A percentile compares a stretch with the other conserved stretches of the same genome.
Conservation (phyloP, 2,797 vertebrate genomes). For the Botia almorhae region DNA sequence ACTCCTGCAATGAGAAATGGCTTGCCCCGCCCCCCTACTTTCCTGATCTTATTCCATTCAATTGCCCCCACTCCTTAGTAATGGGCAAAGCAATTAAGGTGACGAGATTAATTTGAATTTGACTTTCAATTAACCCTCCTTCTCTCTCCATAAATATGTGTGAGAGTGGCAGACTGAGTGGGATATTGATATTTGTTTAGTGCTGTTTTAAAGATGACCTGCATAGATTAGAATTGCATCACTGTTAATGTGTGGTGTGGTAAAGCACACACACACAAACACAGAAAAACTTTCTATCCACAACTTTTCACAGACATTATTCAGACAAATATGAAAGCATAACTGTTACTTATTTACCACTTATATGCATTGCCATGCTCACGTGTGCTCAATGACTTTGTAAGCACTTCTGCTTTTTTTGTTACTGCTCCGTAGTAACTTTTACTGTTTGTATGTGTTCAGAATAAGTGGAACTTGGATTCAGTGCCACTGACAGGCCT, state of each 20-base stretch:
- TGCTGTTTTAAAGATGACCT: conserved; percentile 76
- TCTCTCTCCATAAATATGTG: conserved; percentile 81
- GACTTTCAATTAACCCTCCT: conserved; percentile 87
- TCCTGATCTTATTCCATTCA: conserved; percentile 52
- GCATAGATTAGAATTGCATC: conserved; percentile 83
- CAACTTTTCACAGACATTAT: no score
- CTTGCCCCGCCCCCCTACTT: conserved; percentile 57
- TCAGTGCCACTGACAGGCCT: not conserved
- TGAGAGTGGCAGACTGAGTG: conserved; percentile 77
- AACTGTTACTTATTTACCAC: no score
- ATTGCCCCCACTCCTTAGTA: conserved; percentile 71
- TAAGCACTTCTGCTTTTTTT: no score
- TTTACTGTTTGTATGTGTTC: not conserved
- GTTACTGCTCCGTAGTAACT: no score
- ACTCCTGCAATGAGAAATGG: conserved; percentile 71
- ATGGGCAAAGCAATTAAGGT: conserved; percentile 80
- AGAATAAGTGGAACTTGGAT: not conserved
- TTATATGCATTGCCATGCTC: no score
- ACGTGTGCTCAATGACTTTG: no score
- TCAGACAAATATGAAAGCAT: no score
- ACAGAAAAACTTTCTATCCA: not conserved
- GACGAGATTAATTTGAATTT: conserved; percentile 84
- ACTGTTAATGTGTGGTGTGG: conserved; percentile 63
- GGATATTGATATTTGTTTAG: conserved; percentile 87
- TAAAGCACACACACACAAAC: conserved; percentile 6